Conservation (phyloP, 2,113 vertebrate genomes). For the Bubo blakistoni region DNA sequence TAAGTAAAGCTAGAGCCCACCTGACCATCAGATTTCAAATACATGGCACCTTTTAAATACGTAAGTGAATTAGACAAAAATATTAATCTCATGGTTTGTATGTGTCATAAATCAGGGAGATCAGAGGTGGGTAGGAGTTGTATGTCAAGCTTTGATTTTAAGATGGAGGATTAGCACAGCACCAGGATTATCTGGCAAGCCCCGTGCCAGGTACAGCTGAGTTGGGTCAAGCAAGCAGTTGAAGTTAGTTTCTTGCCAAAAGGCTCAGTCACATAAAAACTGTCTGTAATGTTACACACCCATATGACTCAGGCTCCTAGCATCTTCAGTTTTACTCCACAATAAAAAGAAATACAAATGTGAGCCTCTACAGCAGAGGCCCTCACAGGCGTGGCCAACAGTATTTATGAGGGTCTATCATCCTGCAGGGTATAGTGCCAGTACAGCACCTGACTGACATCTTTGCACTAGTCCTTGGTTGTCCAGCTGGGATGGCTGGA, state of each 20-base stretch:
- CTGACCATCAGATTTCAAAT: not conserved
- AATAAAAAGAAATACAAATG: not conserved
- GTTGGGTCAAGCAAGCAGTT: not conserved
- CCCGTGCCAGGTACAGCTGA: not conserved
- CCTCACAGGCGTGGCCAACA: not conserved
- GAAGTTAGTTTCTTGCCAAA: not conserved
- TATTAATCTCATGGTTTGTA: not conserved
- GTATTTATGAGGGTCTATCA: not conserved
- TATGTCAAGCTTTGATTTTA: not conserved
- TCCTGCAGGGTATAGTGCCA: not conserved
- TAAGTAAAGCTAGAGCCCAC: not conserved
- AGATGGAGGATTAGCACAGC: not conserved
- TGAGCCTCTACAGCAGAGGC: not conserved
- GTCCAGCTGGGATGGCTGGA: not conserved
- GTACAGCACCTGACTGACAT: not conserved
- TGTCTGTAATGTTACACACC: not conserved
- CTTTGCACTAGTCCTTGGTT: not conserved
- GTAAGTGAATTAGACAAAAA: not conserved
- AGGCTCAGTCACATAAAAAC: not conserved
- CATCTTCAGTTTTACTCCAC: slow-evolving; percentile 23
- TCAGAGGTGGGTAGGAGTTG: not conserved
- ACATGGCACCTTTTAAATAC: not conserved
- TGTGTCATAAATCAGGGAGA: not conserved
- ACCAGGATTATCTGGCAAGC: not conserved
- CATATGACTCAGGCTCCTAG: slow-evolving; percentile 28